Evolutionary conservation across 2,888 invertebrate species (phyloP), one percentile per base, ranked within the genome.

Genomic region (Coenonympha arcania): DNA sequence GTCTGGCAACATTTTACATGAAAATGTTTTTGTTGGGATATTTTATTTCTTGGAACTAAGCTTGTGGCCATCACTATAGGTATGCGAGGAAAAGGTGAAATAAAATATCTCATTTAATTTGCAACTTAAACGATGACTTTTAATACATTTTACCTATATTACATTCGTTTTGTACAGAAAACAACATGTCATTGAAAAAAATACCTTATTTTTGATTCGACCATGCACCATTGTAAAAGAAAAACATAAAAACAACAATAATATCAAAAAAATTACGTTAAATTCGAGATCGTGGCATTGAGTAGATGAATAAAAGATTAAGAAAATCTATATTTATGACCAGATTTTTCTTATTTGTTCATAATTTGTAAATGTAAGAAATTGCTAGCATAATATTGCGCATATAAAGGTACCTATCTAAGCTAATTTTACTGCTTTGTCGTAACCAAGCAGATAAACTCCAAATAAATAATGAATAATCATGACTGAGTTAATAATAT

Each of bases 101-200:
- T 79, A 72, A 83, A 79, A 77, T 73, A 39, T 62, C 72, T 60
- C 52, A 43, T 54, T 50, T 73, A 71, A 74, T 76, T 79, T 76
- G 74, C 78, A 85, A 84, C 81, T 83, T 82, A 82, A 83, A 83
- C 77, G 69, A 81, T 83, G 81, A 85, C 81, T 84, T 85, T 84
- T 86, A 86, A 83, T 85, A 82, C 78, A 81, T 73, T 77, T 76
- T 67, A 74, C 70, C 77, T 84, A 84, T 79, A 72, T 79, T 82
- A 83, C 80, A 83, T 74, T 78, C 68, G 71, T 79, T 78, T 75
- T 85, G 79, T 85, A 84, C 79, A 85, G 50, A 83, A 64, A 84
- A 83, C 79, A 83, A 79, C 73, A 72, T 74, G 73, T 75, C 59
- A 55, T 58, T 63, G 61, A 62, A 68, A 77, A 81, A 68, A 71